Evolutionary conservation across 2,888 invertebrate species (phyloP).

Genomic region (Cephus pulcher): DNA sequence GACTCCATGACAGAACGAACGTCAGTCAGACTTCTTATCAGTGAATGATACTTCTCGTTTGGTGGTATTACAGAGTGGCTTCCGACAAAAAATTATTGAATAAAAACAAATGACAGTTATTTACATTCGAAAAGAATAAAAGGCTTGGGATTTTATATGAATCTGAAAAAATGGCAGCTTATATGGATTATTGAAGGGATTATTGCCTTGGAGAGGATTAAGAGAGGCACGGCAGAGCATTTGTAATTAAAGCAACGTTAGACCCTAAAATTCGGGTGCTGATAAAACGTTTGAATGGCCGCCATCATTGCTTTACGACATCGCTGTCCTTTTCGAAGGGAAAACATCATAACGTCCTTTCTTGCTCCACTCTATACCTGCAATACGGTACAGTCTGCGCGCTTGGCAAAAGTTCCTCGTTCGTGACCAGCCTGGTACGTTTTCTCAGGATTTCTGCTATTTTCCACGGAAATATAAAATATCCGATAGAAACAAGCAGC

Average conservation of each 20-base stretch:
- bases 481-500: neutral
- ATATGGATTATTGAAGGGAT: neutral
- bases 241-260: neutral
- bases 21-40: neutral
- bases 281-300: conserved; percentile 30
- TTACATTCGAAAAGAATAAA: neutral
- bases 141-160: neutral
- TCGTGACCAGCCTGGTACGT: neutral
- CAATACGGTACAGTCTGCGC: neutral
- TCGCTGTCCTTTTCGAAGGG: conserved; percentile 26
- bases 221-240: neutral
- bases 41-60: neutral
- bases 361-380: neutral
- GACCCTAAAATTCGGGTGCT: conserved; percentile 6
- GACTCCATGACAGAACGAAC: neutral
- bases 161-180: neutral
- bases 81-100: neutral
- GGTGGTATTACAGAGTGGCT: neutral
- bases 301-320: conserved; percentile 40
- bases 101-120: neutral
- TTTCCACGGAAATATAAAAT: conserved; percentile 21
- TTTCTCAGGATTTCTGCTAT: conserved; percentile 18
- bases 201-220: neutral
- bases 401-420: neutral
- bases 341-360: neutral